Base-by-base conservation (phyloP, 23 tunicate species). In the Styela clava region DNA sequence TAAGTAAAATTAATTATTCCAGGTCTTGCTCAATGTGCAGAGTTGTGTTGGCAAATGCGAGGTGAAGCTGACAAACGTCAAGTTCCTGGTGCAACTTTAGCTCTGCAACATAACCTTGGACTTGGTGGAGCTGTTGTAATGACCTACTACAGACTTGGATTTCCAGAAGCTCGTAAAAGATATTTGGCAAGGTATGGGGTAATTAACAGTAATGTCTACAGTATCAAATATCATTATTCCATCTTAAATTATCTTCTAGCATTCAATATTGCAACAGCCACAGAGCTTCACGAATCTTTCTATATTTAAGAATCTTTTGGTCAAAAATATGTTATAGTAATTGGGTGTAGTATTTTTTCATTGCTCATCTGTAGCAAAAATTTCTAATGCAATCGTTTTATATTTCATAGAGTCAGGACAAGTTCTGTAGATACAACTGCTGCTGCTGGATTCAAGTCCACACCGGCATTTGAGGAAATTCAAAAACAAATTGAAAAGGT, bases 61-160 rank as follows among this genome's bases (percentile, higher is more conserved):
- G 99, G 97, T 16, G 97, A 96, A 71, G 99, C 99, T 61, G 97
- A 85, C 33, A 96, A 96, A 63, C 78, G 99, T 32, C 97, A 96
- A 61, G 99, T 96, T 23, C 62, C 76, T 18, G 90, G 89, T 0
- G 94, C 90, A 2, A 69, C 74, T 31, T 20, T 96, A 12, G 99
- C 97, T 7, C 44, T 96, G 82, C 99, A 96, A 35, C 99, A 96
- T 73, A 91, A 91, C 85, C 94, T 96, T 52, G 99, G 99, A 2
- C 35, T 96, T 24, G 99, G 99, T 0, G 92, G 97, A 19, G 99
- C 99, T 19, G 94, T 96, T 34, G 94, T 91, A 23, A 74, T 96
- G 56, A 91, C 94, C 16, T 87, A 87, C 85, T 96, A 91, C 85
- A 92, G 81, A 71, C 86, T 96, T 2, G 99, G 99, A 71, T 96